Evolutionary conservation across 2,797 vertebrate genomes (phyloP).

Genomic region (Tolypeutes matacus): DNA sequence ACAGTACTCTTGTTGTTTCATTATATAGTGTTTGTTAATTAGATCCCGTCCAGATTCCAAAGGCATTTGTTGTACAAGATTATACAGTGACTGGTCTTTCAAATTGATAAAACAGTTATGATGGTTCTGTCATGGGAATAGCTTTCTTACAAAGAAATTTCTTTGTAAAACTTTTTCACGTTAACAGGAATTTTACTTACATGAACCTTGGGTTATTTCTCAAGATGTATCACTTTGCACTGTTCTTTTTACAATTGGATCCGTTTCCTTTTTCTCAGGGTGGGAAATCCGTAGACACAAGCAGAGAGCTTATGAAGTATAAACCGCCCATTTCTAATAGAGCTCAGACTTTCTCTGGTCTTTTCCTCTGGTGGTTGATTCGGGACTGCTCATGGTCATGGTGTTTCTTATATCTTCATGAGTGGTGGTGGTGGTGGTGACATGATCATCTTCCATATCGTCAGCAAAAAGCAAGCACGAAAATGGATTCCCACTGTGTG

Average conservation of each 20-base stretch:
- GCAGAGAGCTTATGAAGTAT: not conserved
- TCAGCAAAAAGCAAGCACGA: conserved; percentile 93
- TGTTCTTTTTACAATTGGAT: not conserved
- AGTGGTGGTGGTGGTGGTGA: conserved; percentile 86
- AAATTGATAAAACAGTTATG: not conserved
- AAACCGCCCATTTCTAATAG: not conserved
- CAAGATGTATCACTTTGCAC: not conserved
- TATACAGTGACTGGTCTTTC: not conserved
- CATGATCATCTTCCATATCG: conserved; percentile 93
- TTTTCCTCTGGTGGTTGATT: too few species aligned
- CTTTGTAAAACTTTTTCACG: not conserved
- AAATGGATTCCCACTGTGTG: conserved; percentile 93
- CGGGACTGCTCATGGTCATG: conserved; percentile 95
- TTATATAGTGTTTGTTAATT: not conserved
- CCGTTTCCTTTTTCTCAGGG: not conserved
- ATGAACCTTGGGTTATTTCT: not conserved
- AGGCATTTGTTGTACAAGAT: not conserved
- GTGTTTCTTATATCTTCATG: conserved; percentile 92
- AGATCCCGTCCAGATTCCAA: not conserved
- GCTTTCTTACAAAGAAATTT: not conserved
- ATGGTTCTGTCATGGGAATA: not conserved
- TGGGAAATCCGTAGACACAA: not conserved
- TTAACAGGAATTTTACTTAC: not conserved
- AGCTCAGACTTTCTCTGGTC: too few species aligned
- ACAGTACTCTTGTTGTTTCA: not conserved